phyloP scores from a whole-genome alignment of 1,140 invertebrate genomes.

The Drosophila grimshawi region DNA sequence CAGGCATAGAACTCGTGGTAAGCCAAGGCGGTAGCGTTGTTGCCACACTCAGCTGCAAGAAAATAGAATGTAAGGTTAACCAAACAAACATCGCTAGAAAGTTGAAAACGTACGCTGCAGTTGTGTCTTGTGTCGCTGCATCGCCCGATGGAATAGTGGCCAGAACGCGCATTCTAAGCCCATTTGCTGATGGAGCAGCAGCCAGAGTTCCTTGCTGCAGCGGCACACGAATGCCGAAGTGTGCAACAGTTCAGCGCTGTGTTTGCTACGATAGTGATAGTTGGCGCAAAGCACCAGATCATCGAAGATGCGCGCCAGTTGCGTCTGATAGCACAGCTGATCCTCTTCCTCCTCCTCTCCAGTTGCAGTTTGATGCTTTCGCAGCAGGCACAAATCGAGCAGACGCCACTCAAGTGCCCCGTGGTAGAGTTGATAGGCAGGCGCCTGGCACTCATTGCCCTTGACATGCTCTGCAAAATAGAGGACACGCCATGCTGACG shows the following conservation, averaged over 20 bases:
- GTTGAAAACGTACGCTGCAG: constrained; percentile 15
- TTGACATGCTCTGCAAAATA: constrained; percentile 77
- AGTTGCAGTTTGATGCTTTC: constrained; percentile 5
- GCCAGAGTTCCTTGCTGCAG: constrained; percentile 78
- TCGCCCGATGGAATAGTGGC: constrained; percentile 63
- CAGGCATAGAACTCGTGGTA: constrained; percentile 68
- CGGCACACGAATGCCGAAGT: constrained; percentile 72
- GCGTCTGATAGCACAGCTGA: constrained; percentile 23
- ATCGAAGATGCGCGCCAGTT: constrained; percentile 60
- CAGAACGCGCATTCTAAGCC: constrained; percentile 57
- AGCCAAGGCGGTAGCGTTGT: background rate
- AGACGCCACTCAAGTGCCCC: constrained; percentile 79
- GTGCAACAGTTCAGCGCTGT: constrained; percentile 60
- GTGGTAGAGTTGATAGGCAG: constrained; percentile 79
- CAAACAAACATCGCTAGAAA: background rate
- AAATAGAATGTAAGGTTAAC: background rate
- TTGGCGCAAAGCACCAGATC: constrained; percentile 65
- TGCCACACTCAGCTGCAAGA: constrained; percentile 16
- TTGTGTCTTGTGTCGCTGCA: constrained; percentile 53
- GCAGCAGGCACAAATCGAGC: constrained; percentile 64
- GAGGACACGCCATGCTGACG: constrained; percentile 61
- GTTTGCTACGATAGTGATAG: constrained; percentile 56
- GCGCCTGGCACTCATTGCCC: constrained; percentile 74
- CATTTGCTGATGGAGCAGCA: constrained; percentile 39
- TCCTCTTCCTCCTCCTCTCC: background rate